Percentiles rank a stretch among this genome's conserved stretches.
Evolutionary conservation across 2,888 invertebrate species (phyloP).

Genomic region (Pterobdella sp.): DNA sequence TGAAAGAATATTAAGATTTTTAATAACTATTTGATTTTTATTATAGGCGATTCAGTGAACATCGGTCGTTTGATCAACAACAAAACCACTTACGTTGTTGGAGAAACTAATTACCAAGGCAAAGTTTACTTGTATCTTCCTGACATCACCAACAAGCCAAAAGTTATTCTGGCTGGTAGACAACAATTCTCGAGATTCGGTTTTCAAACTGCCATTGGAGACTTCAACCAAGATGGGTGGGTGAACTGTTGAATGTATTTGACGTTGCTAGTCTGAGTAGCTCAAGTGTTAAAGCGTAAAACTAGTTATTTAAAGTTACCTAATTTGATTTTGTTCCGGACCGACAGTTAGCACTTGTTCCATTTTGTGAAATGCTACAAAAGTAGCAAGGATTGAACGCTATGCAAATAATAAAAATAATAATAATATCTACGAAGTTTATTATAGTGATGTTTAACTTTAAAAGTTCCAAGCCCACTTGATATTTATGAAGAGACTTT

Average conservation of each 20-base stretch:
- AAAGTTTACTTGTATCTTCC: neutral
- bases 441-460: too few relatives aligned
- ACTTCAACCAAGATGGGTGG: conserved; percentile 24
- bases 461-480: too few relatives aligned
- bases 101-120: conserved; percentile 2
- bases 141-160: neutral
- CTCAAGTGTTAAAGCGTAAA: neutral
- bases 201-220: conserved; percentile 7
- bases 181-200: conserved; percentile 18
- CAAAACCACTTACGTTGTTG: neutral
- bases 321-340: too few relatives aligned
- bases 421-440: too few relatives aligned
- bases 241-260: neutral
- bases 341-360: too few relatives aligned
- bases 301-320: neutral
- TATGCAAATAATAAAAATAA: too few relatives aligned
- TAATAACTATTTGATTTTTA: conserved; percentile 10
- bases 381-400: too few relatives aligned
- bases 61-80: conserved; percentile 22
- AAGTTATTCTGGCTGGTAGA: conserved; percentile 2
- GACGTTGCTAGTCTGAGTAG: too few relatives aligned
- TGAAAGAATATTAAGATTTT: too few relatives aligned
- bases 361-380: too few relatives aligned
- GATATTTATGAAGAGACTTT: too few relatives aligned
- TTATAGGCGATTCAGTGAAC: conserved; percentile 29